These are phyloP conservation scores for Tringa solitaria DNA, from an alignment of 2,113 vertebrate species.

Conservation along the genomic window DNA sequence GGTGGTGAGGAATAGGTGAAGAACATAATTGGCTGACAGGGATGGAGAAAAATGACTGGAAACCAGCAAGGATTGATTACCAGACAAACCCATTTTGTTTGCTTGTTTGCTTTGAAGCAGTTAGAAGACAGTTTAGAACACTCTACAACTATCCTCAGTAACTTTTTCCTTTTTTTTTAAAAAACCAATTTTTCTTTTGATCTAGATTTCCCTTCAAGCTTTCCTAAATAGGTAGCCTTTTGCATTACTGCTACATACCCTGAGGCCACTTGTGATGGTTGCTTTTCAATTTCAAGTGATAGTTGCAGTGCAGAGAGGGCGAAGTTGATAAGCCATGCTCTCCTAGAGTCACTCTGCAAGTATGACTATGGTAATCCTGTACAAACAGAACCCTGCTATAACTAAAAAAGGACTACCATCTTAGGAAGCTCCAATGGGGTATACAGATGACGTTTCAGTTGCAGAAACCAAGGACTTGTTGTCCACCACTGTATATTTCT, in stretches of 20 bases:
- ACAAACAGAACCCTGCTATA: background rate
- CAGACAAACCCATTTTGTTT: background rate
- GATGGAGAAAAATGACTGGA: background rate
- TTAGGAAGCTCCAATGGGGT: background rate
- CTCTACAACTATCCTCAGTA: background rate
- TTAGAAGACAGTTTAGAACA: background rate
- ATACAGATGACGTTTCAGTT: background rate
- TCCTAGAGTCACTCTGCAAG: background rate
- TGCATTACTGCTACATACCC: background rate
- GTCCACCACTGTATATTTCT: background rate
- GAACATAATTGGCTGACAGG: background rate
- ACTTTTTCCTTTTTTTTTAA: background rate
- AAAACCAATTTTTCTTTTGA: background rate
- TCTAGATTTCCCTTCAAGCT: background rate
- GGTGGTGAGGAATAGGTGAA: background rate
- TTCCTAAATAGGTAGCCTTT: background rate
- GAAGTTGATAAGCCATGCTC: background rate
- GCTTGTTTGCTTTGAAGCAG: background rate
- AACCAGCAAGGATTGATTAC: background rate
- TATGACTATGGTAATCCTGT: background rate
- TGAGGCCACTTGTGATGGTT: background rate
- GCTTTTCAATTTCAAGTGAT: background rate
- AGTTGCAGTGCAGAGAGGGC: background rate
- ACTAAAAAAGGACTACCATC: background rate
- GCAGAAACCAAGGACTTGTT: background rate